Percentiles rank a stretch among this genome's conserved stretches.
phyloP scores from a whole-genome alignment of 1,140 invertebrate genomes.

The Scaptodrosophila lebanonensis region DNA sequence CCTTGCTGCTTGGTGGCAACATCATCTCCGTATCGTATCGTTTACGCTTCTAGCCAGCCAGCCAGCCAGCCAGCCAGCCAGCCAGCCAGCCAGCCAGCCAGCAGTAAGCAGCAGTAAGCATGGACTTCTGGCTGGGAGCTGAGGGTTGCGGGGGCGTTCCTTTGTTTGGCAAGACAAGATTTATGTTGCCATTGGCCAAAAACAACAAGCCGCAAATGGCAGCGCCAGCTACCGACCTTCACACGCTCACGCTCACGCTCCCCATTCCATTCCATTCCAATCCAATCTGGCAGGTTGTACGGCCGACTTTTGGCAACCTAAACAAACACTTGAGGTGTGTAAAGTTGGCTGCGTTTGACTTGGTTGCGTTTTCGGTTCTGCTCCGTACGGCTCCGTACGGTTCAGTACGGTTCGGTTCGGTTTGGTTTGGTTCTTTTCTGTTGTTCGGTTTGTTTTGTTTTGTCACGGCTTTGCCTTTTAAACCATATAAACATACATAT shows the following conservation, averaged over 20 bases:
- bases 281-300: constrained; percentile 13
- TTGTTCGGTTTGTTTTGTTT: constrained; percentile 33
- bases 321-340: constrained; percentile 75
- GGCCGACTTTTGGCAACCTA: constrained; percentile 59
- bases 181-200: constrained; percentile 55
- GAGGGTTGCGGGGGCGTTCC: no score
- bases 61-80: no score
- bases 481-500: no score
- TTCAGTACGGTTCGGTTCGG: constrained; percentile 27
- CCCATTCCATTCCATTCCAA: constrained; percentile 1
- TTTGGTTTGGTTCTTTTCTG: constrained; percentile 9
- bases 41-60: not conserved
- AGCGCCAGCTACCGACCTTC: constrained; percentile 1
- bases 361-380: constrained; percentile 30
- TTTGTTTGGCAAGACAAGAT: constrained; percentile 57
- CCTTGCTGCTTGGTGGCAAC: no score
- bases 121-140: no score
- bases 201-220: constrained; percentile 56
- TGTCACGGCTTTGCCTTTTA: constrained; percentile 38
- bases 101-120: no score
- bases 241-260: not conserved
- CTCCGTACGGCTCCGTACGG: no score
- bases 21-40: no score
- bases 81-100: no score
- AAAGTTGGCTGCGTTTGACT: constrained; percentile 70